Evolutionary conservation across 2,888 invertebrate genomes (phyloP).

Genomic region (Exocentrus adspersus): DNA sequence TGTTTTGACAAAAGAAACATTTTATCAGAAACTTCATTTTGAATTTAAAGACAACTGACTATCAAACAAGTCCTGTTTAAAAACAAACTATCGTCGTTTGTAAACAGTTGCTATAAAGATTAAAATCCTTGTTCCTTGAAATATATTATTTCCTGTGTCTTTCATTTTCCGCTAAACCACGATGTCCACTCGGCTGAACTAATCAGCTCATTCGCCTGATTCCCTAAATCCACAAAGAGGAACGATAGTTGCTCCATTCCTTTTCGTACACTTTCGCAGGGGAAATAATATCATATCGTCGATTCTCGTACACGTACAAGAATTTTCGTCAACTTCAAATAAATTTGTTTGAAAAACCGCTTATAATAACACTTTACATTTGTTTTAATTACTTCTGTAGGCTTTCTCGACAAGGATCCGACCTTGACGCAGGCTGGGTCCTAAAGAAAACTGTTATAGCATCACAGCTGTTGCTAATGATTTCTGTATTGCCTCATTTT

Average conservation of each 20-base stretch:
- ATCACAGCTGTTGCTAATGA: background rate
- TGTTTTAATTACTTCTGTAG: background rate
- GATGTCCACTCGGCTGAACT: background rate
- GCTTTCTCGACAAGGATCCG: background rate
- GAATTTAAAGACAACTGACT: too few relatives aligned
- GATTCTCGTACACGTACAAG: too few relatives aligned
- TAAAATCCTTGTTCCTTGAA: background rate
- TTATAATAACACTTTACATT: background rate
- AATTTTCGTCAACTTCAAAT: too few relatives aligned
- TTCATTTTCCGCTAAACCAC: background rate
- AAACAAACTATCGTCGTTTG: too few relatives aligned
- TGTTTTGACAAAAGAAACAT: too few relatives aligned
- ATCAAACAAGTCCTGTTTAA: too few relatives aligned
- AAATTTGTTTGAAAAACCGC: too few relatives aligned
- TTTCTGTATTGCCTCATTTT: background rate
- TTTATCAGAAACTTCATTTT: too few relatives aligned
- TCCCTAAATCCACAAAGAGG: slow-evolving; percentile 8
- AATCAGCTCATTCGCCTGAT: slow-evolving; percentile 14
- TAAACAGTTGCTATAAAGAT: too few relatives aligned
- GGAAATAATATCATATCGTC: too few relatives aligned
- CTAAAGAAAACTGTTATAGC: background rate
- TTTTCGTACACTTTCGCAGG: background rate
- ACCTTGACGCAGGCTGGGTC: background rate
- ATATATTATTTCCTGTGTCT: background rate
- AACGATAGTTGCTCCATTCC: slow-evolving; percentile 2